Evolutionary conservation across 2,113 vertebrate genomes (phyloP).

Genomic region (Peromyscus leucopus): DNA sequence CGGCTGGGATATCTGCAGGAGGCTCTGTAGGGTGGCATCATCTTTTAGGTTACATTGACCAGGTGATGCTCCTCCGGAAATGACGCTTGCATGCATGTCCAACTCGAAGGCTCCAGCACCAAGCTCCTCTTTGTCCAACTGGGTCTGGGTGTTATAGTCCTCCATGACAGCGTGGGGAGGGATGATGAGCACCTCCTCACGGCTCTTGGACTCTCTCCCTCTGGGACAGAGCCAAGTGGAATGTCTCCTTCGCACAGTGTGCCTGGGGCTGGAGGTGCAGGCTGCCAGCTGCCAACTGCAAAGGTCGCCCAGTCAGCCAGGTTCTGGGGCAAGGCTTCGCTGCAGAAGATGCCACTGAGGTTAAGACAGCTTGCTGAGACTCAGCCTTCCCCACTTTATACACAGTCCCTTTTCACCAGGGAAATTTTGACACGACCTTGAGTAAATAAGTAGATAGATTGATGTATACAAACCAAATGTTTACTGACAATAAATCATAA

Average conservation of each 20-base stretch:
- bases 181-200: slow-evolving; percentile 91
- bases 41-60: not conserved
- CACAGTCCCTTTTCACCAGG: too few species aligned
- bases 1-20: not conserved
- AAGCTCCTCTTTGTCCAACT: not conserved
- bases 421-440: not conserved
- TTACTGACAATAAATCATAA: not conserved
- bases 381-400: not conserved
- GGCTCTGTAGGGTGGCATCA: not conserved
- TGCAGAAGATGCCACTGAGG: not conserved
- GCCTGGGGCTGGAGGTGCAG: slow-evolving; percentile 9
- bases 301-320: slow-evolving; percentile 60
- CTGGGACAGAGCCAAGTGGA: slow-evolving; percentile 92
- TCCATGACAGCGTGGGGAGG: slow-evolving; percentile 84
- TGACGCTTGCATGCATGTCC: not conserved
- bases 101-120: not conserved
- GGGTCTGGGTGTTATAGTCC: slow-evolving; percentile 86
- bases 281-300: not conserved
- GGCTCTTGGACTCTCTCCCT: slow-evolving; percentile 92
- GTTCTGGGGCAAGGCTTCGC: slow-evolving; percentile 23
- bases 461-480: not conserved
- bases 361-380: not conserved
- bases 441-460: not conserved
- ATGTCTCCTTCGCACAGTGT: slow-evolving; percentile 94
- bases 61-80: not conserved